Evolutionary conservation across 2,888 invertebrate species (phyloP), one percentile per base, ranked within the genome.

Genomic region (Minunthozetes semirufus): DNA sequence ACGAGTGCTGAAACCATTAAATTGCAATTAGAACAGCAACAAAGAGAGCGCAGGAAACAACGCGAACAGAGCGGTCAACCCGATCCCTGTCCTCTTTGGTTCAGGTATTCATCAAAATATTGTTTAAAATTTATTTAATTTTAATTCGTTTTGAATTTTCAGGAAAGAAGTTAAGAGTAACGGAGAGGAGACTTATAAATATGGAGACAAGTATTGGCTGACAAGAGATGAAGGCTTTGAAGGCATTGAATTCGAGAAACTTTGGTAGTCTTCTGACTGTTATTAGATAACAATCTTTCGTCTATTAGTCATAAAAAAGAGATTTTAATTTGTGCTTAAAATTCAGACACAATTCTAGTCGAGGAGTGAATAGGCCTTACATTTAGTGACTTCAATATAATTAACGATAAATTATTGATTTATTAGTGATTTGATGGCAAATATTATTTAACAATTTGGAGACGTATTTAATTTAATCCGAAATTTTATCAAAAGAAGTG

Each of bases 171-270:
- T 84, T 42, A 82, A 81, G 71, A 79, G 79, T 68, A 80, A 81
- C 68, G 87, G 86, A 46, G 87, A 88, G 76, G 89, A 89, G 81
- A 84, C 83, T 74, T 91, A 89, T 89, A 87, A 88, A 81, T 91
- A 88, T 84, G 88, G 86, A 78, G 88, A 89, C 72, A 88, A 88
- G 81, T 92, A 92, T 83, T 92, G 91, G 91, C 88, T 88, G 80
- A 85, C 85, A 77, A 82, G 88, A 25, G 63, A 88, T 13, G 59
- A 75, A 19, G 33, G 71, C 15, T 76, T 76, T 33, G 29, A 22
- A 29, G 66, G 61, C 33, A 74, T 76, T 19, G 72, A 71, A 4
- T 70, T 76, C 19, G 72, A 56, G n/a, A 48, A 70, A 56, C 59
- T 76, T 8, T 76, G 76, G 76, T 75, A 75, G 72, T 48, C 13